Percentiles rank a stretch among this genome's conserved stretches.
These are phyloP conservation scores for Conistra vaccinii DNA, from an alignment of 2,888 invertebrate species.

Conservation along the genomic window DNA sequence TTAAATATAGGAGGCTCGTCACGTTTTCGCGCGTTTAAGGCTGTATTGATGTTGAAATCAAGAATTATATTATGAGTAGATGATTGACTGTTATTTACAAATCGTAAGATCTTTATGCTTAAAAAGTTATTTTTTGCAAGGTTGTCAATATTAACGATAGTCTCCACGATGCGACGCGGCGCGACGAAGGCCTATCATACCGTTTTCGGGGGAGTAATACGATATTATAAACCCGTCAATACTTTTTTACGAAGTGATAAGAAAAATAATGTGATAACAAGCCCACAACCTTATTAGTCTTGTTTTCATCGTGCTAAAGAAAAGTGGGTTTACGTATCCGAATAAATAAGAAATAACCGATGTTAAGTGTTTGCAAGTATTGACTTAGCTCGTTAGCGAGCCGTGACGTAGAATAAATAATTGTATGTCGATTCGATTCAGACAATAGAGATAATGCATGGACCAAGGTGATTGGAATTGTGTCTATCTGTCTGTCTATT, in stretches of 20 bases:
- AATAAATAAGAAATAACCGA: slow-evolving; percentile 43
- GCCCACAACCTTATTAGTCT: neutral
- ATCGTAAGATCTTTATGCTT: neutral
- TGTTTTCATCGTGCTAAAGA: slow-evolving; percentile 38
- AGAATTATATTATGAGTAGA: slow-evolving; percentile 10
- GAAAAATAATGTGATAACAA: too few species aligned
- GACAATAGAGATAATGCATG: slow-evolving; percentile 59
- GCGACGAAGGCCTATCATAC: neutral
- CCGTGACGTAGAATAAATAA: slow-evolving; percentile 60
- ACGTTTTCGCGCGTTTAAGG: neutral
- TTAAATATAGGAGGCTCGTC: neutral
- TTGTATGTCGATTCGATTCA: slow-evolving; percentile 50
- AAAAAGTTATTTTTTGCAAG: neutral
- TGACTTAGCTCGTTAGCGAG: slow-evolving; percentile 45
- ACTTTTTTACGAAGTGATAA: neutral
- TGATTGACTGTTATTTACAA: slow-evolving; percentile 6
- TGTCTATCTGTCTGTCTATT: slow-evolving; percentile 28
- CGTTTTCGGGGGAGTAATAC: neutral
- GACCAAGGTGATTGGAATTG: slow-evolving; percentile 61
- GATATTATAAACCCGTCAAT: neutral
- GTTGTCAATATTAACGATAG: neutral
- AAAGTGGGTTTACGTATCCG: slow-evolving; percentile 31
- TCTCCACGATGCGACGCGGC: neutral
- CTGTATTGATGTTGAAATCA: slow-evolving; percentile 5
- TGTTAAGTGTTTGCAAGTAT: slow-evolving; percentile 44